These are phyloP conservation scores for Adelosebastes latens DNA, from an alignment of 2,797 vertebrate genomes.

Conservation along the genomic window DNA sequence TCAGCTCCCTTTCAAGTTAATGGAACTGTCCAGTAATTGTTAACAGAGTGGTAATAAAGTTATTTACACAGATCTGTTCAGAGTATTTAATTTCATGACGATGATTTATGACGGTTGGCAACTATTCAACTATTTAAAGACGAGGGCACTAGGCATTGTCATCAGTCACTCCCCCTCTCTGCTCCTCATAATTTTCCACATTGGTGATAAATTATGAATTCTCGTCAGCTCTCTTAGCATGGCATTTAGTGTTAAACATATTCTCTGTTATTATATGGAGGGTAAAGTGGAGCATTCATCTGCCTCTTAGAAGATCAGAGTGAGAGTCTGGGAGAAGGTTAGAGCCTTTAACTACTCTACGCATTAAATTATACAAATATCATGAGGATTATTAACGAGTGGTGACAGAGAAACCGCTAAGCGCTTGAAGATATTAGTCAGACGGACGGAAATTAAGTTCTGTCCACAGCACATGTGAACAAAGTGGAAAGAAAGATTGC, in stretches of 20 bases:
- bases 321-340: background rate
- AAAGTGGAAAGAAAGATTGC: background rate
- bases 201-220: conserved; percentile 7
- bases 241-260: conserved; percentile 6
- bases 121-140: conserved; percentile 25
- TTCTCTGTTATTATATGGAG: conserved; percentile 2
- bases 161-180: background rate
- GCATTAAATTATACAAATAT: conserved; percentile 1
- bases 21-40: background rate
- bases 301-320: conserved; percentile 3
- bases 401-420: conserved; percentile 22
- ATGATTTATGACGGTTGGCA: conserved; percentile 34
- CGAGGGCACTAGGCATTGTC: conserved; percentile 14
- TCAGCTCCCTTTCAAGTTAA: conserved; percentile 1
- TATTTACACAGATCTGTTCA: conserved; percentile 3
- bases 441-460: background rate
- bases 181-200: conserved; percentile 6
- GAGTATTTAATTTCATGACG: background rate
- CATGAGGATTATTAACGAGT: conserved; percentile 18
- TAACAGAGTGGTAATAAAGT: background rate
- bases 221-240: background rate
- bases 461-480: background rate
- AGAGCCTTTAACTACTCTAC: background rate
- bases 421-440: background rate
- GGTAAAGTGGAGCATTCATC: background rate